Evolutionary conservation across 1,140 invertebrate species (phyloP).

Genomic region (Lordiphosa stackelbergi): DNA sequence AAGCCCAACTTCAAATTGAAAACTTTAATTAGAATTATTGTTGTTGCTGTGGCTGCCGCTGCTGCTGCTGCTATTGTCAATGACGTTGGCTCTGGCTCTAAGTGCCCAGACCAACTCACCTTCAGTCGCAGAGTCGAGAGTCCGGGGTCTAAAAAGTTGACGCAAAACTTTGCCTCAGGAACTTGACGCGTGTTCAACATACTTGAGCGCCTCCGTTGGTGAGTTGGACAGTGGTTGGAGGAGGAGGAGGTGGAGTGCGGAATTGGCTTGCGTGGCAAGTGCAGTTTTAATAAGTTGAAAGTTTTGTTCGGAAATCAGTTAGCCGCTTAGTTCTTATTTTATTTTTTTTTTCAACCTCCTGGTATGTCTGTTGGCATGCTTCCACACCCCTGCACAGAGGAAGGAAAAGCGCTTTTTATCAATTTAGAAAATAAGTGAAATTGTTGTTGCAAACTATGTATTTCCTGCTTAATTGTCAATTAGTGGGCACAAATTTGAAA

Average conservation of each 20-base stretch:
- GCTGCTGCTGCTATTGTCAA: conserved; percentile 56
- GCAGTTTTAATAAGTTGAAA: conserved; percentile 74
- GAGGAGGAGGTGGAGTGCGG: neutral
- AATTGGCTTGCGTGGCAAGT: conserved; percentile 45
- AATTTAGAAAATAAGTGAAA: conserved; percentile 57
- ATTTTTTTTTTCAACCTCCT: conserved; percentile 1
- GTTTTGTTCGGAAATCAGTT: conserved; percentile 69
- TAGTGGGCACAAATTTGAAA: conserved; percentile 58
- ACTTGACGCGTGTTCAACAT: conserved; percentile 74
- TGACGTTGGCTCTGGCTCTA: conserved; percentile 36
- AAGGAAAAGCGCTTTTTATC: conserved; percentile 54
- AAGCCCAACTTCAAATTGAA: conserved; percentile 68
- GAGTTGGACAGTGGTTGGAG: conserved; percentile 1
- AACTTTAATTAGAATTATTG: conserved; percentile 75
- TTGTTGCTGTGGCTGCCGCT: conserved; percentile 44
- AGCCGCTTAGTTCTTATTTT: conserved; percentile 67
- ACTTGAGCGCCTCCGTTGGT: conserved; percentile 60
- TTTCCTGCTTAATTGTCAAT: conserved; percentile 71
- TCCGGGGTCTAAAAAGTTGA: conserved; percentile 52
- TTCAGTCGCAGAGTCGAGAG: conserved; percentile 1
- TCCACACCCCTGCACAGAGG: neutral
- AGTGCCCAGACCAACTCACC: conserved; percentile 48
- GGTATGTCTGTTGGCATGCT: conserved; percentile 29
- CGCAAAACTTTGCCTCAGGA: conserved; percentile 70
- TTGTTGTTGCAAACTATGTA: conserved; percentile 44